A percentile compares a stretch with the other conserved stretches of the same genome.
phyloP scores from a whole-genome alignment of 1,140 invertebrate species.

The Drosophila ohnishii region DNA sequence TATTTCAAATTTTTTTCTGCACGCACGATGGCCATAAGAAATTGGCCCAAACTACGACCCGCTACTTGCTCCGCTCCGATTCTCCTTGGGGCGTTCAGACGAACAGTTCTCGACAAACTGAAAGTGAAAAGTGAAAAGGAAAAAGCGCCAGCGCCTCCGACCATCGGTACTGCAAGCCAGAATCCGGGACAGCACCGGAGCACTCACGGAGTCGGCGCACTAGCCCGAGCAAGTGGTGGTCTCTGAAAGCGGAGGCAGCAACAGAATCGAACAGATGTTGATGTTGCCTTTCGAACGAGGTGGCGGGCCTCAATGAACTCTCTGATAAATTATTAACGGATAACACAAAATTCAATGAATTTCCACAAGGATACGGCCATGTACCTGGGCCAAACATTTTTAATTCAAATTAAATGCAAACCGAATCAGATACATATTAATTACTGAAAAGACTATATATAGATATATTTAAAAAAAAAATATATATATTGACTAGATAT shows the following conservation, averaged over 20 bases:
- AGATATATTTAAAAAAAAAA: no score
- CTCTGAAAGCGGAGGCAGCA: slow-evolving; percentile 41
- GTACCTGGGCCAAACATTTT: not conserved
- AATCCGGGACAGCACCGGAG: slow-evolving; percentile 63
- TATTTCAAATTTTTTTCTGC: slow-evolving; percentile 33
- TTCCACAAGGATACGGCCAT: slow-evolving; percentile 13
- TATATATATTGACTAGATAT: no score
- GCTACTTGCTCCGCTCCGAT: slow-evolving; percentile 30
- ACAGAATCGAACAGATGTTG: slow-evolving; percentile 49
- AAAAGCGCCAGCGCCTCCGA: slow-evolving; percentile 58
- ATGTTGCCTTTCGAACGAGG: slow-evolving; percentile 40
- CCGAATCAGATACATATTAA: not conserved
- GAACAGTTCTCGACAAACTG: slow-evolving; percentile 75
- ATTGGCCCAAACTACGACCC: slow-evolving; percentile 43
- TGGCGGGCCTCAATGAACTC: slow-evolving; percentile 19
- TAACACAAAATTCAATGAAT: slow-evolving; percentile 3
- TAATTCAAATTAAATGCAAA: not conserved
- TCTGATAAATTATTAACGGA: slow-evolving; percentile 28
- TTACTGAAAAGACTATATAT: not conserved
- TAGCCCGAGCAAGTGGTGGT: slow-evolving; percentile 65
- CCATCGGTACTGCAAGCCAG: slow-evolving; percentile 25
- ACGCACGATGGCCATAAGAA: slow-evolving; percentile 56
- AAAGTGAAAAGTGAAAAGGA: slow-evolving; percentile 70
- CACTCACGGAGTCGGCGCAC: slow-evolving; percentile 60
- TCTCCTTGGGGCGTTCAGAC: slow-evolving; percentile 61